Conservation (phyloP, 2,888 invertebrate genomes). For the Trypoxylon attenuatum region DNA sequence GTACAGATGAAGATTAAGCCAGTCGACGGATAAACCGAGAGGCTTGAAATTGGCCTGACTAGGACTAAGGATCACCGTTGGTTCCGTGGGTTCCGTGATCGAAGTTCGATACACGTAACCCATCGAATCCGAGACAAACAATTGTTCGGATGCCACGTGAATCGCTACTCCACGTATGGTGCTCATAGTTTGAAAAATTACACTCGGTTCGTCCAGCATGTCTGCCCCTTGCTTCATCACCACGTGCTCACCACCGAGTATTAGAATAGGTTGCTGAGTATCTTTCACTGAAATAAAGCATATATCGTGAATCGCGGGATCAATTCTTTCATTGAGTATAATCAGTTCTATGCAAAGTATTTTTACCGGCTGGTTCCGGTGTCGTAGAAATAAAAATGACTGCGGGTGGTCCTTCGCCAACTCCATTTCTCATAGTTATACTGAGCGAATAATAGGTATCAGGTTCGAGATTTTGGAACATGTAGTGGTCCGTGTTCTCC, state of each 20-base stretch:
- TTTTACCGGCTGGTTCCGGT: constrained; percentile 80
- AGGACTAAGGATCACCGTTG: constrained; percentile 76
- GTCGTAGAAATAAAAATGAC: constrained; percentile 81
- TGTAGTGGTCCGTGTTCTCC: constrained; percentile 81
- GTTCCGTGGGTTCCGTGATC: constrained; percentile 59
- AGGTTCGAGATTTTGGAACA: constrained; percentile 85
- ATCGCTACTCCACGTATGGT: constrained; percentile 83
- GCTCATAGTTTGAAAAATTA: constrained; percentile 79
- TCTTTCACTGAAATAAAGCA: constrained; percentile 80
- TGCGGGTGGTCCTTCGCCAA: constrained; percentile 86
- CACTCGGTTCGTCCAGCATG: constrained; percentile 81
- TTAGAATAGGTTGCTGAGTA: constrained; percentile 81
- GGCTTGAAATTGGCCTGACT: constrained; percentile 80
- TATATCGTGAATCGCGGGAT: too few species aligned
- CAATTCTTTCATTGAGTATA: too few species aligned
- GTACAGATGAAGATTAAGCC: constrained; percentile 91
- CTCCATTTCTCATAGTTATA: constrained; percentile 86
- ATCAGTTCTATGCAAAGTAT: too few species aligned
- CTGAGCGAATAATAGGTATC: constrained; percentile 85
- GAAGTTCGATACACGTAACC: constrained; percentile 79
- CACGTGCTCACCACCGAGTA: constrained; percentile 82
- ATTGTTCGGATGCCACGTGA: constrained; percentile 82
- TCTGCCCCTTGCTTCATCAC: constrained; percentile 82
- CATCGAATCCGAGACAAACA: constrained; percentile 86
- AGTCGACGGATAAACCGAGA: constrained; percentile 87